A percentile compares a stretch with the other conserved stretches of the same genome.
These are phyloP conservation scores for Nasonia vitripennis DNA, from an alignment of 1,140 invertebrate genomes.

Conservation along the genomic window DNA sequence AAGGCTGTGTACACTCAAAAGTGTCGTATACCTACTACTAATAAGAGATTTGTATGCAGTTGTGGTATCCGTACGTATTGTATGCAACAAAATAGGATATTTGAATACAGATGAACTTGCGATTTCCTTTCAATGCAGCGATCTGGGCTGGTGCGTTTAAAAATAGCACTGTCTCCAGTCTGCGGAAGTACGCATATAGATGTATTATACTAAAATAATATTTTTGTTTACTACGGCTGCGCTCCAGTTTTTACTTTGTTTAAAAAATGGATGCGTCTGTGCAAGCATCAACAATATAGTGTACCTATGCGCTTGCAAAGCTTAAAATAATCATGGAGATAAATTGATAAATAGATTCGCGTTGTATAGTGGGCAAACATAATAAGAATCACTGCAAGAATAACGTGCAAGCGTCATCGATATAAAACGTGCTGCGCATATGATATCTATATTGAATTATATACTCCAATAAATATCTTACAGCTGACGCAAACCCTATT, in stretches of 20 bases:
- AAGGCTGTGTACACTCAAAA: not conserved
- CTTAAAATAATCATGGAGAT: not conserved
- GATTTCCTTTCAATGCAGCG: constrained; percentile 55
- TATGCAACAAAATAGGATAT: constrained; percentile 55
- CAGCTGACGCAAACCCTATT: constrained; percentile 9
- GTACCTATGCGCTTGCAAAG: too few species aligned
- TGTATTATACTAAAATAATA: constrained; percentile 30
- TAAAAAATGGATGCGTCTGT: not conserved
- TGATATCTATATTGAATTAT: not conserved
- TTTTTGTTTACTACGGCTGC: not conserved
- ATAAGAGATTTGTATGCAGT: constrained; percentile 19
- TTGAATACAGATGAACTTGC: constrained; percentile 58
- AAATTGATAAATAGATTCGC: not conserved
- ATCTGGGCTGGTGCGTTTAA: constrained; percentile 57
- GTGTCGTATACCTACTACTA: not conserved
- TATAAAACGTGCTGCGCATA: not conserved
- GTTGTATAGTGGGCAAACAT: not conserved
- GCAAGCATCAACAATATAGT: too few species aligned
- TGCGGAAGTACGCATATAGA: constrained; percentile 44
- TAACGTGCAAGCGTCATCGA: not conserved
- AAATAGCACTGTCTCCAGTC: constrained; percentile 54
- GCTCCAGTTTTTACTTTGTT: not conserved
- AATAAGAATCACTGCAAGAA: not conserved
- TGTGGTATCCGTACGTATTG: constrained; percentile 4
- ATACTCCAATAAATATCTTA: not conserved